Percentiles rank a stretch among this genome's conserved stretches.
Conservation (phyloP, 2,113 vertebrate species). For the Rostratula benghalensis region DNA sequence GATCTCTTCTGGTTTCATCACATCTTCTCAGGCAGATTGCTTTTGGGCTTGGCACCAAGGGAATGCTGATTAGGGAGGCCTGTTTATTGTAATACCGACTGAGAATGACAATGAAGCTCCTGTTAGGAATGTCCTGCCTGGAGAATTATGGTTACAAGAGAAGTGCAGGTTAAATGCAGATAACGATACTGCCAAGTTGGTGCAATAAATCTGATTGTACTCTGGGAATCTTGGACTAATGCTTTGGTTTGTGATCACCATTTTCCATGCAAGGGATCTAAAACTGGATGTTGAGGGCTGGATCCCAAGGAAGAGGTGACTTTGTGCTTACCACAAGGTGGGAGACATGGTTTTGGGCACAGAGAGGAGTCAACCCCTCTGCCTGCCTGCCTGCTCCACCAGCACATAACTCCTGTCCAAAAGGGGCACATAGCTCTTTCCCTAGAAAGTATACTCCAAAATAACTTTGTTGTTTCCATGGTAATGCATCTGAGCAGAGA, state of each 20-base stretch:
- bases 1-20: slow-evolving; percentile 55
- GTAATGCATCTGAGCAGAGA: background rate
- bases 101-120: slow-evolving; percentile 57
- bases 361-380: background rate
- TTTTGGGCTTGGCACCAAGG: background rate
- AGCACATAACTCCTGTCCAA: background rate
- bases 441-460: background rate
- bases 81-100: slow-evolving; percentile 14
- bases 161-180: background rate
- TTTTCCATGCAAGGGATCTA: background rate
- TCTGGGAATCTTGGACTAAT: background rate
- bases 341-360: background rate
- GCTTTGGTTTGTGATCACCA: accelerated
- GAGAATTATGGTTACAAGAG: background rate
- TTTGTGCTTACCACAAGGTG: background rate
- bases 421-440: background rate
- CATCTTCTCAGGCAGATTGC: slow-evolving; percentile 52
- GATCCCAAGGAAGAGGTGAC: background rate
- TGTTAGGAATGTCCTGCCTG: background rate
- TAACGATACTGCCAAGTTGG: background rate
- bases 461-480: background rate
- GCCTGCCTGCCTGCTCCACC: background rate
- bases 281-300: background rate
- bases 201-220: background rate
- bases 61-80: slow-evolving; percentile 57